Evolutionary conservation across 2,113 vertebrate species (phyloP), one percentile per base, ranked within the genome.

Genomic region (Camelus dromedarius): DNA sequence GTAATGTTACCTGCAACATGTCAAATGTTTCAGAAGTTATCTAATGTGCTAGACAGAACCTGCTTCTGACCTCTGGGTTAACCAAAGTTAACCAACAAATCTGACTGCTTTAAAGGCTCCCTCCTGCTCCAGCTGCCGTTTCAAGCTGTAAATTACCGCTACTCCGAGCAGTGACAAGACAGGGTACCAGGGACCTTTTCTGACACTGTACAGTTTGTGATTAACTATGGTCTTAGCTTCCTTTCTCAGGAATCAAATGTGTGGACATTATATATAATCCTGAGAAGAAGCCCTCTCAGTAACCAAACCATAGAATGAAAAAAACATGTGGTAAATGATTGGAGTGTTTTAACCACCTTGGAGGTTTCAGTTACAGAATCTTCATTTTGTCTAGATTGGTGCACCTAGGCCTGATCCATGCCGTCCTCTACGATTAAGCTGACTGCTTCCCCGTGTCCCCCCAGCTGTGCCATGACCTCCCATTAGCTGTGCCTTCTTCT

Each of bases 1-100:
- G 80, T 85, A 80, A 87, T 18, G 75, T 46, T 98, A 95, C 97
- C 96, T 96, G 96, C 94, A 96, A 83, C 70, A 38, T 86, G 83
- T 97, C 95, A 97, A 91, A 84, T 3, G 2, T 86, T 96, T 83
- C 82, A 76, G 84, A 81, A 96, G 95, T 97, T 97, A 96, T 96
- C 91, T 93, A 86, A 80, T 73, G 82, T 79, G 86, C 97, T 79
- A 96, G 94, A 96, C 97, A 95, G 93, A 97, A 89, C 94, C 94
- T 89, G 73, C 86, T 86, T 70, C 79, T 96, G 97, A 97, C 95
- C 97, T 93, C 89, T 93, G 79, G 89, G 96, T 96, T 97, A 91
- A 89, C 85, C 73, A 20, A 82, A 96, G 97, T 93, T 84, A 97
- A 66, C 92, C 92, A 95, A 90, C 95, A 90, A 91, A 96, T 50